phyloP scores from a whole-genome alignment of 2,797 vertebrate genomes.

The Parambassis ranga region DNA sequence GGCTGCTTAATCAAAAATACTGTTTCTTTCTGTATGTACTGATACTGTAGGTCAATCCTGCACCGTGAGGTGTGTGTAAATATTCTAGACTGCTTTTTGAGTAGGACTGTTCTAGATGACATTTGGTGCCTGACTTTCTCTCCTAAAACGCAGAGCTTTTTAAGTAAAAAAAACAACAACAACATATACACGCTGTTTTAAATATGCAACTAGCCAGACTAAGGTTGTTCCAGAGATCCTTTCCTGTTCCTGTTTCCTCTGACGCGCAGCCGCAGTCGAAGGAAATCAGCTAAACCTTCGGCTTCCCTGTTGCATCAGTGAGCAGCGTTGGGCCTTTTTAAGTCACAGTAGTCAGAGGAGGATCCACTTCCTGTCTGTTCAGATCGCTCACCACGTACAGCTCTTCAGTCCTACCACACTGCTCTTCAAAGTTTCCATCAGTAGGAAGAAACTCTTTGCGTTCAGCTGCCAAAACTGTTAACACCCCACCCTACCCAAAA shows the following conservation, averaged over 20 bases:
- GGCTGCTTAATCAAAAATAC: slow-evolving; percentile 76
- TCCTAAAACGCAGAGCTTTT: slow-evolving; percentile 60
- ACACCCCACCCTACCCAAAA: slow-evolving; percentile 81
- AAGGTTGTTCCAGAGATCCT: slow-evolving; percentile 37
- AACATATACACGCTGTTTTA: slow-evolving; percentile 39
- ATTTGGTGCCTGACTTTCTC: slow-evolving; percentile 65
- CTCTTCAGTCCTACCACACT: background rate
- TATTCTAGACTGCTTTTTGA: slow-evolving; percentile 65
- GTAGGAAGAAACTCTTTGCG: slow-evolving; percentile 34
- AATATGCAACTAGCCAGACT: slow-evolving; percentile 64
- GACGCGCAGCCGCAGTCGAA: slow-evolving; percentile 8
- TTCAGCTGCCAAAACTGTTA: slow-evolving; percentile 56
- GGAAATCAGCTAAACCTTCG: background rate
- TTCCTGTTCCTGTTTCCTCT: slow-evolving; percentile 5
- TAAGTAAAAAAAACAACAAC: slow-evolving; percentile 33
- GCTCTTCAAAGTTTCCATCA: slow-evolving; percentile 6
- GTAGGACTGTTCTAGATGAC: slow-evolving; percentile 63
- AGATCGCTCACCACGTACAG: background rate
- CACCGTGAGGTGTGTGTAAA: slow-evolving; percentile 69
- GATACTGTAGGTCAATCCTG: slow-evolving; percentile 75
- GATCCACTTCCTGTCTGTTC: background rate
- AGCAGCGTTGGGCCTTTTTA: no score
- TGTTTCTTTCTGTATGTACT: slow-evolving; percentile 74
- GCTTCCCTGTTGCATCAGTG: no score
- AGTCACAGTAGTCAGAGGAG: background rate